A percentile compares a stretch with the other conserved stretches of the same genome.
Conservation (phyloP, 2,113 vertebrate species). For the Paralichthys olivaceus region DNA sequence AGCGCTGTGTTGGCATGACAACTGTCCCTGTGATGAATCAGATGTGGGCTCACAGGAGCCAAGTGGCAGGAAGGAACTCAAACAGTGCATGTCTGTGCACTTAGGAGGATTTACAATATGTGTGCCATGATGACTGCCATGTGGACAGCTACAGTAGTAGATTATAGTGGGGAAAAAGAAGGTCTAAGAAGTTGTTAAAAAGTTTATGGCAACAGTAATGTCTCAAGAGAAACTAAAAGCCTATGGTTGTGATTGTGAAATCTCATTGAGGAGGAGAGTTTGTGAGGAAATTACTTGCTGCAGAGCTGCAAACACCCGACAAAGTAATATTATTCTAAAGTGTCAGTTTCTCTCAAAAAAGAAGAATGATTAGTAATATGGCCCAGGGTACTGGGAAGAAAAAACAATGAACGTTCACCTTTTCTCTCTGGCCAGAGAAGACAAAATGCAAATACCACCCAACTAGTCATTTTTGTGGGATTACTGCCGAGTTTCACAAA, state of each 20-base stretch:
- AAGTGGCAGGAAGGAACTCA: constrained; percentile 55
- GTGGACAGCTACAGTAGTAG: constrained; percentile 15
- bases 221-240: neutral
- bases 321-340: neutral
- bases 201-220: neutral
- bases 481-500: too few species aligned
- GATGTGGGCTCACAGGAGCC: constrained; percentile 50
- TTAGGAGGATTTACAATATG: constrained; percentile 33
- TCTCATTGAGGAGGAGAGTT: neutral
- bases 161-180: neutral
- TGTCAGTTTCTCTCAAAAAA: neutral
- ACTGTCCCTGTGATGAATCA: constrained; percentile 57
- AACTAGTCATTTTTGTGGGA: too few species aligned
- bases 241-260: neutral
- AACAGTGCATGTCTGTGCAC: constrained; percentile 48
- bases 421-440: too few species aligned
- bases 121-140: constrained; percentile 18
- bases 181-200: neutral
- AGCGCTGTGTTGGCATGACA: constrained; percentile 60
- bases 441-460: too few species aligned
- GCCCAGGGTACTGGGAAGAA: neutral
- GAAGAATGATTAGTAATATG: neutral
- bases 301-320: neutral
- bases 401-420: too few species aligned
- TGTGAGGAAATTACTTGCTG: neutral